These are phyloP conservation scores for Kryphioiulus occultus DNA, from an alignment of 2,888 invertebrate species.

Conservation along the genomic window DNA sequence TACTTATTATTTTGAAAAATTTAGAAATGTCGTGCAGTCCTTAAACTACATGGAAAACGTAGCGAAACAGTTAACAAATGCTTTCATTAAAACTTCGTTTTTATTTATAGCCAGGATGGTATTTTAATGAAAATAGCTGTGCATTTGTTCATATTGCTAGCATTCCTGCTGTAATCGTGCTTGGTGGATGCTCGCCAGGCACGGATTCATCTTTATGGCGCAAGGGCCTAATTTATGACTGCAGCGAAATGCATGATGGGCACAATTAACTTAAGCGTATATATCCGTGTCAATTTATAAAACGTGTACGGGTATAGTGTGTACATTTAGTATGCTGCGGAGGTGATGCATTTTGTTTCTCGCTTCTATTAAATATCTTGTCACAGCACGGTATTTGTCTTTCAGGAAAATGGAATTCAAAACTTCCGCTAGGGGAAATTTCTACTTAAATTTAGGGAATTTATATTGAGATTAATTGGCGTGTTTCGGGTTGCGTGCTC, in stretches of 20 bases:
- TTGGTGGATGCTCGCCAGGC: background rate
- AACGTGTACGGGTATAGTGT: too few species aligned
- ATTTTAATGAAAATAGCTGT: slow-evolving; percentile 21
- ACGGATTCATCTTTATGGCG: slow-evolving; percentile 32
- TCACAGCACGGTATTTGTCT: background rate
- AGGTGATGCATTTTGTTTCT: slow-evolving; percentile 26
- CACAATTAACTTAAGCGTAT: background rate
- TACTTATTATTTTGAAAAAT: background rate
- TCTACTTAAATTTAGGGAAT: slow-evolving; percentile 9
- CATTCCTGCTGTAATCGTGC: background rate
- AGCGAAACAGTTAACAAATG: slow-evolving; percentile 10
- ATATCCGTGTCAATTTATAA: background rate
- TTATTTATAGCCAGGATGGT: background rate
- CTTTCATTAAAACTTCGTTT: background rate
- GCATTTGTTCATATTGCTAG: background rate
- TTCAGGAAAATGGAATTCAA: slow-evolving; percentile 13
- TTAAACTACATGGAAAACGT: background rate
- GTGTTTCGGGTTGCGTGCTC: background rate
- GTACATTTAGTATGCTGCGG: background rate
- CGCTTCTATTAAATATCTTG: background rate
- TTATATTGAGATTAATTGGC: slow-evolving; percentile 16
- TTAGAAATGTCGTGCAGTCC: background rate
- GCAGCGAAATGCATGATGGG: slow-evolving; percentile 1
- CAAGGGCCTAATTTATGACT: background rate
- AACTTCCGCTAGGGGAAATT: background rate